A percentile compares a stretch with the other conserved stretches of the same genome.
Evolutionary conservation across 2,797 vertebrate genomes (phyloP).

Genomic region (Chiloscyllium punctatum): DNA sequence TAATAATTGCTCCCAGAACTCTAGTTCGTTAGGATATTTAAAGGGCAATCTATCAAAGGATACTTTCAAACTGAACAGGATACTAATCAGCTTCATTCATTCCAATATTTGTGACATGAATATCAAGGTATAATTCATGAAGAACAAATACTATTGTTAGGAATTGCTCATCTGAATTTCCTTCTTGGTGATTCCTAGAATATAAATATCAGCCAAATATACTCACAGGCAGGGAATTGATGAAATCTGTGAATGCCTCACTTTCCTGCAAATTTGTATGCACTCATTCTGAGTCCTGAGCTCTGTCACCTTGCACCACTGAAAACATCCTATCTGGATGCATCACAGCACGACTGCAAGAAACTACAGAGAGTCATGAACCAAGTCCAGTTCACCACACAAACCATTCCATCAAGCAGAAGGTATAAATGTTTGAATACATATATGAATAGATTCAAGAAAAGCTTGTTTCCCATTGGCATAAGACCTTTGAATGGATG

Average conservation of each 20-base stretch:
- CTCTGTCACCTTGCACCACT: too few relatives aligned
- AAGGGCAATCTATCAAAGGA: neutral
- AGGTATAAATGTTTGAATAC: too few relatives aligned
- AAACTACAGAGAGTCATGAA: too few relatives aligned
- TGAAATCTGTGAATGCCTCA: neutral
- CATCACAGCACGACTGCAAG: too few relatives aligned
- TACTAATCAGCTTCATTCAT: constrained; percentile 21
- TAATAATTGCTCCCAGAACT: neutral
- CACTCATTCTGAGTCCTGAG: neutral
- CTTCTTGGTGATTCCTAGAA: neutral
- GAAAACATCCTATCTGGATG: too few relatives aligned
- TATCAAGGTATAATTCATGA: constrained; percentile 1
- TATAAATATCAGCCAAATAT: neutral
- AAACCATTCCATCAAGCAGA: too few relatives aligned
- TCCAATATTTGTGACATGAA: neutral
- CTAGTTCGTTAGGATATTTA: neutral
- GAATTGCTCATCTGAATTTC: neutral
- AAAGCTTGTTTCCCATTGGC: too few relatives aligned
- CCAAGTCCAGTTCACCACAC: too few relatives aligned
- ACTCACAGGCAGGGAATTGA: neutral
- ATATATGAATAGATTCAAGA: too few relatives aligned
- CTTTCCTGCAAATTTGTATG: neutral
- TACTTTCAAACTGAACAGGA: neutral
- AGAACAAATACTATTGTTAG: neutral
- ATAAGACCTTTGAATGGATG: too few relatives aligned